Evolutionary conservation across 53 echinoderm and acorn worm genomes (phyloP).

Genomic region (Holothuria leucospilota): DNA sequence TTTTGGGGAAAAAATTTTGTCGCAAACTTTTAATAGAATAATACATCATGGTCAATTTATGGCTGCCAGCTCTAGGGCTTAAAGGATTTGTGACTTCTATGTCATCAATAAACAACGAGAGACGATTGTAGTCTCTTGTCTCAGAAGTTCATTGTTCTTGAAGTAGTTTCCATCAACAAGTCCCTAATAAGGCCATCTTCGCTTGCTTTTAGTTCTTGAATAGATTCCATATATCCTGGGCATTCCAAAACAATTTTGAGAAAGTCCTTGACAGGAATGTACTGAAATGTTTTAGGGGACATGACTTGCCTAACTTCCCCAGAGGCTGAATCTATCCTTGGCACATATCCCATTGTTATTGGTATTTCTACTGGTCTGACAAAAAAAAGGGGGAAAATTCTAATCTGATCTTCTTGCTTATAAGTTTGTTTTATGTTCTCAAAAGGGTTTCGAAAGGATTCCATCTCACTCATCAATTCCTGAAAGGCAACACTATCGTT

Average conservation of each 20-base stretch:
- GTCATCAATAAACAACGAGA: conserved; percentile 29
- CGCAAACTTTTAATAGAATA: conserved; percentile 26
- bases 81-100: conserved; percentile 34
- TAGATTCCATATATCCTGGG: conserved; percentile 33
- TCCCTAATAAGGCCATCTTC: conserved; percentile 33
- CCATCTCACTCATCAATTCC: conserved; percentile 10
- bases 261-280: conserved; percentile 16
- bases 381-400: conserved; percentile 25
- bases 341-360: conserved; percentile 45
- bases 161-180: conserved; percentile 22
- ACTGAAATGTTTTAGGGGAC: conserved; percentile 13
- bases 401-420: conserved; percentile 1
- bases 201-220: conserved; percentile 6
- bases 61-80: conserved; percentile 27
- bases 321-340: conserved; percentile 27
- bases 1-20: conserved; percentile 13
- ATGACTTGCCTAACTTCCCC: conserved; percentile 32
- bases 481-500: conserved; percentile 4
- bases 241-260: conserved; percentile 18
- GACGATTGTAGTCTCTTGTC: neutral
- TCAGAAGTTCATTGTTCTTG: conserved; percentile 24
- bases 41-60: conserved; percentile 28
- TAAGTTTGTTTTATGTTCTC: neutral
- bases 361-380: conserved; percentile 24
- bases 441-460: conserved; percentile 25